Evolutionary conservation across 2,888 invertebrate species (phyloP).

Genomic region (Adelphocoris suturalis): DNA sequence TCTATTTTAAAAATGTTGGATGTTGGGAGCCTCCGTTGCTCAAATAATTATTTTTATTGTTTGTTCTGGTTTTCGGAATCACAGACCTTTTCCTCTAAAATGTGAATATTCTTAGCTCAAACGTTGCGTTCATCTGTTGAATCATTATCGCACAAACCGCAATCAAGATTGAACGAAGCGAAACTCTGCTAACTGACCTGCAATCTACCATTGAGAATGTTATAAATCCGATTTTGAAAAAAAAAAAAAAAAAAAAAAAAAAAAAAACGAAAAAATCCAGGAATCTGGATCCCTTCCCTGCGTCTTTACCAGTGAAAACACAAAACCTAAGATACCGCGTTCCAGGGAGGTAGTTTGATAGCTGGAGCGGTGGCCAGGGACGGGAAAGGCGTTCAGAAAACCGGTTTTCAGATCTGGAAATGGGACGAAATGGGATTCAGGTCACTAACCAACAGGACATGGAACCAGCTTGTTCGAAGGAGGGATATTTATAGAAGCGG

Average conservation of each 20-base stretch:
- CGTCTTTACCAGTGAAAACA: not conserved
- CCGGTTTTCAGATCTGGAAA: not conserved
- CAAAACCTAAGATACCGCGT: not conserved
- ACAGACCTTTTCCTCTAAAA: no score
- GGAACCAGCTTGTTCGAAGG: constrained; percentile 1
- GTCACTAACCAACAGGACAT: constrained; percentile 33
- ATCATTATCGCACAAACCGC: no score
- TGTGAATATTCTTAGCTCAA: no score
- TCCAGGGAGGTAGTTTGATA: not conserved
- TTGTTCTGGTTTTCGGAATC: no score
- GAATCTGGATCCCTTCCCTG: no score
- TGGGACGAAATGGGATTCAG: not conserved
- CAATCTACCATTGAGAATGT: not conserved
- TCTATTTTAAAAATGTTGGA: no score
- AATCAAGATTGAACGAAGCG: no score
- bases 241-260: not conserved
- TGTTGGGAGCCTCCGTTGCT: no score
- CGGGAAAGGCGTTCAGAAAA: not conserved
- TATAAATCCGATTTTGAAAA: not conserved
- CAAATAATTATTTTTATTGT: no score
- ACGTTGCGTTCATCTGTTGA: no score
- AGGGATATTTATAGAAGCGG: not conserved
- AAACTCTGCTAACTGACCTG: not conserved
- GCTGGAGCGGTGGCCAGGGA: not conserved
- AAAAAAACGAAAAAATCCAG: not conserved